phyloP scores from a whole-genome alignment of 1,140 invertebrate genomes.

The Calephelis virginiensis region DNA sequence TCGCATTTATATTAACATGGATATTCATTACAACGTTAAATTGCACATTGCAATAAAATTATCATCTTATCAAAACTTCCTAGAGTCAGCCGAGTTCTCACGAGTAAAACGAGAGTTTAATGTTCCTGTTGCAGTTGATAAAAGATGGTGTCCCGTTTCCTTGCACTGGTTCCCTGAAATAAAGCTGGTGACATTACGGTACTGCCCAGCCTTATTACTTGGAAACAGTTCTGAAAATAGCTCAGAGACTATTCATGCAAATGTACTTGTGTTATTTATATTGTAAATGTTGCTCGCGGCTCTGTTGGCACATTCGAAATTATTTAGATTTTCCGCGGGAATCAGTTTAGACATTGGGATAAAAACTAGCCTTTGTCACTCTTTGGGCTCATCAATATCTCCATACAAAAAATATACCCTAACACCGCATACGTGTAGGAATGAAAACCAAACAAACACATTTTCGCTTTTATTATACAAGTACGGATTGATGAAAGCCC shows the following conservation, averaged over 20 bases:
- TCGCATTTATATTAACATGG: not conserved
- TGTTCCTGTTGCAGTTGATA: conserved; percentile 24
- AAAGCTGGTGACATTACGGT: conserved; percentile 33
- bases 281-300: not conserved
- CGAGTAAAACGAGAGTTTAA: conserved; percentile 30
- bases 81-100: conserved; percentile 24
- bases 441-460: too few relatives aligned
- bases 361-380: too few relatives aligned
- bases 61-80: conserved; percentile 14
- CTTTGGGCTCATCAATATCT: too few relatives aligned
- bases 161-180: conserved; percentile 38
- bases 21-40: not conserved
- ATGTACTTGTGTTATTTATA: conserved; percentile 18
- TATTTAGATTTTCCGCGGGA: too few relatives aligned
- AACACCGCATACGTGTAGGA: too few relatives aligned
- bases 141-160: conserved; percentile 34
- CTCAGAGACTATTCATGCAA: conserved; percentile 7
- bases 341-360: too few relatives aligned
- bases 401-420: too few relatives aligned
- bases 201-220: conserved; percentile 31
- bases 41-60: not conserved
- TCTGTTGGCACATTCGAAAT: too few relatives aligned
- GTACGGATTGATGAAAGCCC: too few relatives aligned
- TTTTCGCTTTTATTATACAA: too few relatives aligned
- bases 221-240: conserved; percentile 27